These are phyloP conservation scores for Clinocottus analis DNA, from an alignment of 2,113 vertebrate species.

Conservation along the genomic window DNA sequence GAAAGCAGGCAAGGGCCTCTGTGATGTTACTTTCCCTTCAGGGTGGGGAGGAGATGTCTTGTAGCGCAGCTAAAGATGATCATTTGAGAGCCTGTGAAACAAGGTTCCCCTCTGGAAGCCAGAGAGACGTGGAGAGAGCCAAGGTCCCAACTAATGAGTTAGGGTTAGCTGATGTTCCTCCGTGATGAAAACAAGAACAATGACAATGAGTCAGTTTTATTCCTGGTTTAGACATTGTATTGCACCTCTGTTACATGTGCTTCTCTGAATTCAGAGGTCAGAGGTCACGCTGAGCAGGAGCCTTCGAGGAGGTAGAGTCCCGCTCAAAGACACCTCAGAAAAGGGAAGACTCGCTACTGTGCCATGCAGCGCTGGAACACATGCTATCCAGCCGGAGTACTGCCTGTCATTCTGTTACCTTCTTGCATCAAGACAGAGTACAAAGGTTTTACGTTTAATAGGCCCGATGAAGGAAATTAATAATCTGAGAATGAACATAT, in stretches of 20 bases:
- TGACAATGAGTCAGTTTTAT: conserved; percentile 18
- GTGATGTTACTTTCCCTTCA: conserved; percentile 82
- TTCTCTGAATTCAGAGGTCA: conserved; percentile 32
- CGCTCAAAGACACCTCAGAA: conserved; percentile 15
- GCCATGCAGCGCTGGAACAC: background rate
- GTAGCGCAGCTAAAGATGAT: conserved; percentile 82
- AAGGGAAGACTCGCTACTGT: background rate
- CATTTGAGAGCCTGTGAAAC: conserved; percentile 79
- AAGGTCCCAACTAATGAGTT: conserved; percentile 69
- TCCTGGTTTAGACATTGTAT: conserved; percentile 18
- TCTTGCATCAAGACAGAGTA: conserved; percentile 16
- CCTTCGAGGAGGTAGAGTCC: background rate
- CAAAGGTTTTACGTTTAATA: conserved; percentile 45
- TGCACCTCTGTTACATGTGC: conserved; percentile 21
- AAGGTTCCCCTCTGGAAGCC: conserved; percentile 64
- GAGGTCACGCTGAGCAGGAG: conserved; percentile 40
- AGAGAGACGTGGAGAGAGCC: conserved; percentile 34
- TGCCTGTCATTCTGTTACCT: conserved; percentile 15
- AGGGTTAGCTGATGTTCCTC: conserved; percentile 57
- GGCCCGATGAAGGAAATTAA: conserved; percentile 49
- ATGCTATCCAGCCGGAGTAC: background rate
- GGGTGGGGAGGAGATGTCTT: conserved; percentile 80
- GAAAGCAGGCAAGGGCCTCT: conserved; percentile 76
- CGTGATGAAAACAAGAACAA: conserved; percentile 57
- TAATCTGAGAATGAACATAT: conserved; percentile 55